Evolutionary conservation across 2,797 vertebrate species (phyloP).

Genomic region (Knipowitschia caucasica): DNA sequence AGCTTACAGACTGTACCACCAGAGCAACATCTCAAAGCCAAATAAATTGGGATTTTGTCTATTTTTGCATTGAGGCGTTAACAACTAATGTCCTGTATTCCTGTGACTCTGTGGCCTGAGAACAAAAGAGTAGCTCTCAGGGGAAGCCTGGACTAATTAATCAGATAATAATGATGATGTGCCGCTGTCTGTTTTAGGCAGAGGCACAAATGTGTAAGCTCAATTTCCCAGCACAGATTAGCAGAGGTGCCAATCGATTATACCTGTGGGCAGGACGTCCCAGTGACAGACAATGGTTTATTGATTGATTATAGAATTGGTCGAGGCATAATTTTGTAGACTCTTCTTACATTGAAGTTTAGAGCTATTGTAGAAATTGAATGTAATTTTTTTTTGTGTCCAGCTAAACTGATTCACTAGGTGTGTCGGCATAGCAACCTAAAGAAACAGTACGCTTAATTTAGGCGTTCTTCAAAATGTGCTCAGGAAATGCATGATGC

Average conservation of each 20-base stretch:
- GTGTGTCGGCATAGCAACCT: slow-evolving; percentile 75
- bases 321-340: slow-evolving; percentile 6
- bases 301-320: slow-evolving; percentile 7
- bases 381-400: slow-evolving; percentile 1
- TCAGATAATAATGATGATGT: slow-evolving; percentile 75
- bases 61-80: too few species aligned
- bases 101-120: slow-evolving; percentile 63
- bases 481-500: slow-evolving; percentile 32
- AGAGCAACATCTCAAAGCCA: slow-evolving; percentile 50
- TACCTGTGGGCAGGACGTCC: slow-evolving; percentile 34
- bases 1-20: slow-evolving; percentile 26
- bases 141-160: slow-evolving; percentile 72
- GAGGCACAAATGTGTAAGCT: slow-evolving; percentile 49
- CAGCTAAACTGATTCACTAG: slow-evolving; percentile 63
- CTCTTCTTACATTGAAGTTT: background rate
- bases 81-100: slow-evolving; percentile 67
- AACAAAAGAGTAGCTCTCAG: slow-evolving; percentile 59
- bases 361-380: background rate
- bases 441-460: slow-evolving; percentile 64
- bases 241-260: slow-evolving; percentile 14
- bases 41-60: too few species aligned
- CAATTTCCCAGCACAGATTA: slow-evolving; percentile 38
- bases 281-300: slow-evolving; percentile 25
- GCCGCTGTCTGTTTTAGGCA: slow-evolving; percentile 48
- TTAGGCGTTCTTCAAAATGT: slow-evolving; percentile 42